phyloP scores from a whole-genome alignment of 2,888 invertebrate genomes.

The Plebejus melissa region DNA sequence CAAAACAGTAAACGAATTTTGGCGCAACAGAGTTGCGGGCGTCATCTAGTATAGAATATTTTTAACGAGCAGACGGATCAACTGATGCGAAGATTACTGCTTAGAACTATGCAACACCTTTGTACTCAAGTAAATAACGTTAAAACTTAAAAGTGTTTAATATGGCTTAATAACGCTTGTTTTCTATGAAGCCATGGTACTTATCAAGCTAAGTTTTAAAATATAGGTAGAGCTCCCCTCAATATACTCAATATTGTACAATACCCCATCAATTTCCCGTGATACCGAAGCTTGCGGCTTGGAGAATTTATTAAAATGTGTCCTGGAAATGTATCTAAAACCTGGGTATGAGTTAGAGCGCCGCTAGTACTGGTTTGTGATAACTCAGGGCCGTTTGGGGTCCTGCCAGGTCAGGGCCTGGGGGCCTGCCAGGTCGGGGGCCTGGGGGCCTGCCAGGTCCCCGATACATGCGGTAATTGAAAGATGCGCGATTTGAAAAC shows the following conservation, averaged over 20 bases:
- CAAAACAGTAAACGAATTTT: too few species aligned
- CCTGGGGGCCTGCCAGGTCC: constrained; percentile 1
- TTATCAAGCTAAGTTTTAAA: too few species aligned
- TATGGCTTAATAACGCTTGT: too few species aligned
- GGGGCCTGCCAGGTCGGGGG: background rate
- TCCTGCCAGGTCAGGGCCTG: constrained; percentile 1
- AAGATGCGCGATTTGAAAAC: background rate
- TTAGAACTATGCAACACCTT: too few species aligned
- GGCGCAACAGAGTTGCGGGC: too few species aligned
- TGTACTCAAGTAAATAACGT: too few species aligned
- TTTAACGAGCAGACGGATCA: background rate
- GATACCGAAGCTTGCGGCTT: background rate
- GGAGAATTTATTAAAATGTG: background rate
- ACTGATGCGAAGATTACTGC: background rate
- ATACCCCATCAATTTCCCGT: background rate
- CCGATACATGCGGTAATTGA: constrained; percentile 15
- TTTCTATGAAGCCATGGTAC: too few species aligned
- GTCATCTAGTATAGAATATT: too few species aligned
- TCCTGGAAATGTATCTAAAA: constrained; percentile 11
- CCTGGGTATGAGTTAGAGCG: background rate
- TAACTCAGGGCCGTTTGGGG: constrained; percentile 9
- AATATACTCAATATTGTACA: background rate
- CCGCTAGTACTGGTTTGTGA: background rate
- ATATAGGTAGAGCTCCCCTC: too few species aligned
- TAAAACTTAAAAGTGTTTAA: too few species aligned